Conservation (phyloP, 1,140 invertebrate genomes). For the Caenorhabditis latens region DNA sequence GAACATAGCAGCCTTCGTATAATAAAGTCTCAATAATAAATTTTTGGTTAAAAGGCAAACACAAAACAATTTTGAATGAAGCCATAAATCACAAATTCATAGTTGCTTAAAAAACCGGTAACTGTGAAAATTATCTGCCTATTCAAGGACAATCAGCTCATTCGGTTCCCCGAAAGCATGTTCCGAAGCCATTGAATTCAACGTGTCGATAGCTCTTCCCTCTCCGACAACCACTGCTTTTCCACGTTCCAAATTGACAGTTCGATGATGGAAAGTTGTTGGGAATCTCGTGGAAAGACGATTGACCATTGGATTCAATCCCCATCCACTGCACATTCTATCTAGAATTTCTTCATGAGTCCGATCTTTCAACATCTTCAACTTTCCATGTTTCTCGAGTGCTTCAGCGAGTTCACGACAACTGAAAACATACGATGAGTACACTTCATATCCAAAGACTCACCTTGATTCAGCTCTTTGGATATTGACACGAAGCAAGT, state of each 20-base stretch:
- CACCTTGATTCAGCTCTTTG: conserved; percentile 41
- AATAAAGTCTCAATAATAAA: no score
- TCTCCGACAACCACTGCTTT: conserved; percentile 27
- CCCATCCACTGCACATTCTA: conserved; percentile 46
- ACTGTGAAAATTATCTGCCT: no score
- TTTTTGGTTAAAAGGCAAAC: no score
- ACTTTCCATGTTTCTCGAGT: conserved; percentile 27
- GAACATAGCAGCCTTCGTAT: no score
- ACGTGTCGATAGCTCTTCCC: conserved; percentile 34
- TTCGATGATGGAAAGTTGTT: conserved; percentile 29
- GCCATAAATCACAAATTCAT: no score
- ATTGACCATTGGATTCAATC: conserved; percentile 40
- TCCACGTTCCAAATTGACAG: conserved; percentile 24
- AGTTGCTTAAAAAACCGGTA: no score
- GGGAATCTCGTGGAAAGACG: conserved; percentile 18
- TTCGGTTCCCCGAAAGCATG: background rate
- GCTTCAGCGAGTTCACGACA: conserved; percentile 22
- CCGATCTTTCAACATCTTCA: conserved; percentile 37
- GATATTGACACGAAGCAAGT: conserved; percentile 36
- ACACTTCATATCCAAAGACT: no score
- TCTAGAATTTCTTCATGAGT: conserved; percentile 42
- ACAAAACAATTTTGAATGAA: no score
- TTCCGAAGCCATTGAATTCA: conserved; percentile 23
- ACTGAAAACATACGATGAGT: background rate
- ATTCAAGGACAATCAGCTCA: no score